Percentiles rank a stretch among this genome's conserved stretches.
phyloP scores from a whole-genome alignment of 2,797 vertebrate species.

The Sebastes nivosus region DNA sequence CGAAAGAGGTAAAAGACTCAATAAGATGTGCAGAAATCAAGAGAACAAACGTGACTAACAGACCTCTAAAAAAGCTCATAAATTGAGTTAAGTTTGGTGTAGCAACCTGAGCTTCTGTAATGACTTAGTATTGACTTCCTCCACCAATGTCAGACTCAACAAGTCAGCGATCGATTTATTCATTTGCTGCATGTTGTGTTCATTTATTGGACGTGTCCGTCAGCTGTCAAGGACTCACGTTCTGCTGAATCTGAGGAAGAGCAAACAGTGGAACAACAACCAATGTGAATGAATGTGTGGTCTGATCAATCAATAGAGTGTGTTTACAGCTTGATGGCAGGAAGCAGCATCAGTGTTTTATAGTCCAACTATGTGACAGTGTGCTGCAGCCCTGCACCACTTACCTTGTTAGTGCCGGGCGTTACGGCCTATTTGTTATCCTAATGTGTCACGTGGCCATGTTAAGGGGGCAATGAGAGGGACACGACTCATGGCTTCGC shows the following conservation, averaged over 20 bases:
- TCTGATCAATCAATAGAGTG: background rate
- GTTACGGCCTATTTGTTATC: conserved; percentile 41
- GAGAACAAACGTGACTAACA: background rate
- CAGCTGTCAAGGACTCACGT: conserved; percentile 38
- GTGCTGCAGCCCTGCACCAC: conserved; percentile 5
- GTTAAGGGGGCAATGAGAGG: conserved; percentile 40
- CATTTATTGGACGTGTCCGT: conserved; percentile 56
- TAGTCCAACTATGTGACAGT: background rate
- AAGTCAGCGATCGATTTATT: conserved; percentile 51
- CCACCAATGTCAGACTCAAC: conserved; percentile 21
- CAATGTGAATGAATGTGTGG: background rate
- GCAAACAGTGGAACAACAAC: conserved; percentile 4
- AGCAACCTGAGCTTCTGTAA: background rate
- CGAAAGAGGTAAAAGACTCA: background rate
- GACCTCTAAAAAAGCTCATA: background rate
- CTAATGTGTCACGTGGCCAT: conserved; percentile 55
- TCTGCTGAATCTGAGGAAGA: conserved; percentile 2
- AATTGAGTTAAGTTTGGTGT: background rate
- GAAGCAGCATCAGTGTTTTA: conserved; percentile 16
- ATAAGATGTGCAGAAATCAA: background rate
- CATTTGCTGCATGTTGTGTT: conserved; percentile 52
- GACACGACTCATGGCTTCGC: conserved; percentile 2
- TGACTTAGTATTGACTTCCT: conserved; percentile 32
- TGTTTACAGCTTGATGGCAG: conserved; percentile 1
- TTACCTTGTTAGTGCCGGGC: conserved; percentile 48